Base-by-base conservation (phyloP, 2,888 invertebrate genomes). In the Stenolophus ochropezus region DNA sequence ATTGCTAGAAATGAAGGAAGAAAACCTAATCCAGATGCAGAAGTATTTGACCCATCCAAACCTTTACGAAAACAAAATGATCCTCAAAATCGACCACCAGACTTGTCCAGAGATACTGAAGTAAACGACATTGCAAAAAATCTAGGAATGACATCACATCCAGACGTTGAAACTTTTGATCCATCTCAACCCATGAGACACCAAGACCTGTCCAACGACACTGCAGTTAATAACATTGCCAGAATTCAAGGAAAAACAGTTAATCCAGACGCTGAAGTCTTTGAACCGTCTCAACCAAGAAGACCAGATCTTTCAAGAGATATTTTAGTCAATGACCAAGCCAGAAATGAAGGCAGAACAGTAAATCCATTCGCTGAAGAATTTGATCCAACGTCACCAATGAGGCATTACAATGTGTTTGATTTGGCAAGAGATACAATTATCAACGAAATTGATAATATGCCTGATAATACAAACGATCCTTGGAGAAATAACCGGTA, bases 251-350 rank as follows among this genome's bases (percentile, higher is more conserved):
- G 56, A 16, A 56, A 21, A 2, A 11, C 11, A 2, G 20, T 20
- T n/a, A 71, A 79, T 27, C 33, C 71, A 3, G 51, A 79, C 49
- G 69, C 80, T 6, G 80, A 80, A 56, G 56, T 80, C n/a, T 56
- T 80, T 14, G 16, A 25, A 21, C 84, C 85, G 5, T 69, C 11
- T 33, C 6, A 42, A 1, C 33, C 33, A 4, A 5, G 6, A 33
- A 33, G 33, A 8, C 33, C 33, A 14, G 87, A 87, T 83, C 84
- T 88, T 20, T 86, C 85, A 25, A 83, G 85, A 11, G 88, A 88
- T 82, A 87, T 85, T 8, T 86, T 86, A 47, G 86, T 88, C 2
- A 88, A 88, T 80, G 84, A 87, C 23, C 42, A 87, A 1, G 69
- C 86, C 82, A 86, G 86, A 2, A 82, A 85, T 18, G 73, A 78